A percentile compares a stretch with the other conserved stretches of the same genome.
phyloP scores from a whole-genome alignment of 2,888 invertebrate genomes.

The Andrena bucephala region DNA sequence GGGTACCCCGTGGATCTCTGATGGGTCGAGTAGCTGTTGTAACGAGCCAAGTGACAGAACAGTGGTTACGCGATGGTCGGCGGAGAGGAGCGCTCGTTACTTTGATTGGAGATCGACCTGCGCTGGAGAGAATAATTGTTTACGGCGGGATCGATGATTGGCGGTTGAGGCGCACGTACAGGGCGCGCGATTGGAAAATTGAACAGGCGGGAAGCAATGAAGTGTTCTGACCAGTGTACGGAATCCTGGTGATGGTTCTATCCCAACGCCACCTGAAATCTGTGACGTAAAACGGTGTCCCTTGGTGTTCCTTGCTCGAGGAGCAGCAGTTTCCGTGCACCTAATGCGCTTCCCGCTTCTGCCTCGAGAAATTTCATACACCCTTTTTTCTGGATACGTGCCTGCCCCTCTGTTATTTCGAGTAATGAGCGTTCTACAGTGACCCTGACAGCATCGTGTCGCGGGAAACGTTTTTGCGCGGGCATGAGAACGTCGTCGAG shows the following conservation, averaged over 20 bases:
- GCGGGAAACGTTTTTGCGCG: constrained; percentile 8
- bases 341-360: too few relatives aligned
- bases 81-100: background rate
- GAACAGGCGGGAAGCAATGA: too few relatives aligned
- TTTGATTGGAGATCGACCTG: background rate
- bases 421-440: constrained; percentile 5
- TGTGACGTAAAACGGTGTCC: too few relatives aligned
- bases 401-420: background rate
- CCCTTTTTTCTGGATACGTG: background rate
- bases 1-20: background rate
- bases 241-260: too few relatives aligned
- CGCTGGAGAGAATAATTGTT: constrained; percentile 2
- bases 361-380: background rate
- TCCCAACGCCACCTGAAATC: too few relatives aligned
- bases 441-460: constrained; percentile 12
- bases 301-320: too few relatives aligned
- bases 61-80: constrained; percentile 14
- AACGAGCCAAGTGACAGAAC: constrained; percentile 50
- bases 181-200: too few relatives aligned
- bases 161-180: too few relatives aligned
- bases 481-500: constrained; percentile 42
- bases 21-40: constrained; percentile 20
- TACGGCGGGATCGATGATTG: too few relatives aligned
- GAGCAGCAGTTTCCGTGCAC: too few relatives aligned
- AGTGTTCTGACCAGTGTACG: too few relatives aligned